These are phyloP conservation scores for Glaucomys volans DNA, from an alignment of 2,113 vertebrate genomes.

Conservation along the genomic window DNA sequence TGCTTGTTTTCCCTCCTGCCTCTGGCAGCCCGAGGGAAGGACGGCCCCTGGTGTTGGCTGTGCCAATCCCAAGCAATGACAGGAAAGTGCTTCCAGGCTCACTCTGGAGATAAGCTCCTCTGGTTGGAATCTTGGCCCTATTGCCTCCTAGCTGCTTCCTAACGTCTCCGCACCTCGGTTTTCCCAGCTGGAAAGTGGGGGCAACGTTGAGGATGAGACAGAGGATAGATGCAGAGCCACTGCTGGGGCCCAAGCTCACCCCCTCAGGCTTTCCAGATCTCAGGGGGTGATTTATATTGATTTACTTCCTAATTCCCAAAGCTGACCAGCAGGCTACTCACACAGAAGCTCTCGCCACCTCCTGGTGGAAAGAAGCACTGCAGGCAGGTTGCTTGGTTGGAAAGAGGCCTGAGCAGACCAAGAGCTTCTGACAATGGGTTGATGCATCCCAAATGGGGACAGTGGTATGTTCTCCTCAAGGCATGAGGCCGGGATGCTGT, in stretches of 20 bases:
- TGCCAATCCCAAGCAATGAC: background rate
- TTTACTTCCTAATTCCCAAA: background rate
- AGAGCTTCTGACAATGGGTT: background rate
- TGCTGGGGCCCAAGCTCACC: background rate
- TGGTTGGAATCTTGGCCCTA: background rate
- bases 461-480: background rate
- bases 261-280: background rate
- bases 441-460: background rate
- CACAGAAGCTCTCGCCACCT: background rate
- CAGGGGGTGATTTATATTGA: background rate
- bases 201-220: background rate
- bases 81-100: too few species aligned
- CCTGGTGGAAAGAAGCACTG: background rate
- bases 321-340: background rate
- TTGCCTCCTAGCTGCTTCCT: background rate
- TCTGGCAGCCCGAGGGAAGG: background rate
- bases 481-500: fast-evolving
- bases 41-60: too few species aligned
- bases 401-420: fast-evolving
- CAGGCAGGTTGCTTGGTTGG: background rate
- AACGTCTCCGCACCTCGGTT: background rate
- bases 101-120: background rate
- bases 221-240: background rate
- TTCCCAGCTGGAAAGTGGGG: background rate
- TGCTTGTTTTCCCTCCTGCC: background rate